Evolutionary conservation across 2,113 vertebrate genomes (phyloP).

Genomic region (Dicerorhinus sumatrensis): DNA sequence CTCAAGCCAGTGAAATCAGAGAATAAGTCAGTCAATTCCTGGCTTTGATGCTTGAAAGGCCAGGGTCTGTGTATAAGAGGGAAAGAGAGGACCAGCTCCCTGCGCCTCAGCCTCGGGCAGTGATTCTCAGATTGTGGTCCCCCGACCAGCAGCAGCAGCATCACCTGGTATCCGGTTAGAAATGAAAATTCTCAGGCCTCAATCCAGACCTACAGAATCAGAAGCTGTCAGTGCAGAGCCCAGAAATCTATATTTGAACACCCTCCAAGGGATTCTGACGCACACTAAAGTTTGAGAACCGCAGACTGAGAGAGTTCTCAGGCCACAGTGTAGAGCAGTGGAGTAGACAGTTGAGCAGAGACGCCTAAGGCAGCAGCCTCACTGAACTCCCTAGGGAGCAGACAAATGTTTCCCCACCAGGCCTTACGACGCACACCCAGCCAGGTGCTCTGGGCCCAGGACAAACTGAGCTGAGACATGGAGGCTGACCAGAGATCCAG

Average conservation of each 20-base stretch:
- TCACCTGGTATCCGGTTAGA: background rate
- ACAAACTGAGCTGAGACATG: background rate
- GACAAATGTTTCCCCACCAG: background rate
- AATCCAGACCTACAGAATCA: background rate
- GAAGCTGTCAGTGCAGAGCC: background rate
- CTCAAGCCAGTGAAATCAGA: background rate
- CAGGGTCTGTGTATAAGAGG: background rate
- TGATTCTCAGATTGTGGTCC: background rate
- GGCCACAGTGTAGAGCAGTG: background rate
- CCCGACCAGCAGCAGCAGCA: too few species aligned
- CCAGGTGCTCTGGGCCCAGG: background rate
- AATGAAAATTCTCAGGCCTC: background rate
- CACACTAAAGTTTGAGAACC: background rate
- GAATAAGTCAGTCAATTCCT: background rate
- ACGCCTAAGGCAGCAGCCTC: background rate
- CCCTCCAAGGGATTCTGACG: background rate
- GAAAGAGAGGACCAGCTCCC: background rate
- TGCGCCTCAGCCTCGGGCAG: background rate
- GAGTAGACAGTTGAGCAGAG: background rate
- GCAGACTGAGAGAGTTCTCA: background rate
- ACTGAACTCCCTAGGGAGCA: background rate
- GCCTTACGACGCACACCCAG: background rate
- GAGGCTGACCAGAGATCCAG: background rate
- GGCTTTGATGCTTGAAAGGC: background rate
- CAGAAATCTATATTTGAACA: background rate